Evolutionary conservation across 92 coral and sea anemone genomes (phyloP).

Genomic region (Paramuricea clavata): DNA sequence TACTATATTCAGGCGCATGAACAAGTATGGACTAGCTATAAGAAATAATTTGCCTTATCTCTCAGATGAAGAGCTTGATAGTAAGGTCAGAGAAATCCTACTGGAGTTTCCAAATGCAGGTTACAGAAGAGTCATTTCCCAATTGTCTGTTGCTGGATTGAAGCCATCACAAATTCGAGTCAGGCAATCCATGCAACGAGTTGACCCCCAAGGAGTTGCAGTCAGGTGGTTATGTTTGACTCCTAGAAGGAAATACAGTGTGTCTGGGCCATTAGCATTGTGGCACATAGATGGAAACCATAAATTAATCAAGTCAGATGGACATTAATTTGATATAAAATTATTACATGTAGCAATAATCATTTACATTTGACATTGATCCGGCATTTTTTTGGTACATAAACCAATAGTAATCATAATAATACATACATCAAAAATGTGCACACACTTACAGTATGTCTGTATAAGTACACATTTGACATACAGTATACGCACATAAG

Average conservation of each 20-base stretch:
- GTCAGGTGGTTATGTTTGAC: slow-evolving; percentile 65
- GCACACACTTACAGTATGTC: too few species aligned
- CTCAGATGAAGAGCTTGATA: slow-evolving; percentile 69
- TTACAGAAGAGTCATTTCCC: slow-evolving; percentile 66
- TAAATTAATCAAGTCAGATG: slow-evolving; percentile 71
- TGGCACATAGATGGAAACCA: slow-evolving; percentile 76
- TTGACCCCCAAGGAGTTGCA: slow-evolving; percentile 65
- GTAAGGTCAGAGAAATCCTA: slow-evolving; percentile 51
- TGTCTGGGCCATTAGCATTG: slow-evolving; percentile 67
- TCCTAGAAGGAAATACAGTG: slow-evolving; percentile 62
- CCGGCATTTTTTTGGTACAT: too few species aligned
- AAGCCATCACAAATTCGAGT: slow-evolving; percentile 59
- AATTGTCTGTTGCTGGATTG: slow-evolving; percentile 56
- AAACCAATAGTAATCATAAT: too few species aligned
- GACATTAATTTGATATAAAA: too few species aligned
- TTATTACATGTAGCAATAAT: not conserved
- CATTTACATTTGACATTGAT: too few species aligned
- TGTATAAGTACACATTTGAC: too few species aligned
- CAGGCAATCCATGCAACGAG: slow-evolving; percentile 59
- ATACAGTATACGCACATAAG: too few species aligned
- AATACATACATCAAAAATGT: too few species aligned
- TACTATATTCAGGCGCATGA: slow-evolving; percentile 60
- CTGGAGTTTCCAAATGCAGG: slow-evolving; percentile 74
- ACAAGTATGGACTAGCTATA: slow-evolving; percentile 48
- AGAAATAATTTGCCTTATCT: slow-evolving; percentile 38